phyloP scores from a whole-genome alignment of 2,888 invertebrate genomes.

The Clepsis dumicolana region DNA sequence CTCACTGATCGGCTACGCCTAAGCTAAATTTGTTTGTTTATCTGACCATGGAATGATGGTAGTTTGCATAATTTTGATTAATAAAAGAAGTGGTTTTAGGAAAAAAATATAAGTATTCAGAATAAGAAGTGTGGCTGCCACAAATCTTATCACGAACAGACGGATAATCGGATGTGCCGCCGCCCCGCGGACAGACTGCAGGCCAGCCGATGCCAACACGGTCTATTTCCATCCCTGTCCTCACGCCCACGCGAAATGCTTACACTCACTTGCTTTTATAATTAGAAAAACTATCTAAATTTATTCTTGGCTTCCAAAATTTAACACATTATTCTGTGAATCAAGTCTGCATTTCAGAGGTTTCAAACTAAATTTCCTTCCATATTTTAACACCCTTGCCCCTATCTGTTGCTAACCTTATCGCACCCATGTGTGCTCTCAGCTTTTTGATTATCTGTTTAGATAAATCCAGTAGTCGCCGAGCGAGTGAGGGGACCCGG shows the following conservation, averaged over 20 bases:
- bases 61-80: background rate
- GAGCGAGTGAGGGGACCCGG: constrained; percentile 62
- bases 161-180: constrained; percentile 44
- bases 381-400: constrained; percentile 35
- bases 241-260: constrained; percentile 81
- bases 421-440: constrained; percentile 54
- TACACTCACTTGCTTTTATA: constrained; percentile 82
- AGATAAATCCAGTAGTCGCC: constrained; percentile 68
- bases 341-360: constrained; percentile 27
- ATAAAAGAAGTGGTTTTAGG: background rate
- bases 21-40: constrained; percentile 17
- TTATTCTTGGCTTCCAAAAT: constrained; percentile 60
- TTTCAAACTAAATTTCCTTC: constrained; percentile 22
- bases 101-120: background rate
- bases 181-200: constrained; percentile 56
- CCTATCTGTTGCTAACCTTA: constrained; percentile 54
- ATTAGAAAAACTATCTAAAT: constrained; percentile 80
- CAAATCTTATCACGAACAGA: constrained; percentile 5
- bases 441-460: constrained; percentile 68
- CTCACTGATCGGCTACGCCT: constrained; percentile 28
- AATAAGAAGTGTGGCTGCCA: background rate
- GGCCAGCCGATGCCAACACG: constrained; percentile 74
- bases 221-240: constrained; percentile 73
- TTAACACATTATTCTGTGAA: constrained; percentile 31
- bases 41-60: background rate